These are phyloP conservation scores for Athrips mouffetella DNA, from an alignment of 2,888 invertebrate genomes.

Conservation along the genomic window DNA sequence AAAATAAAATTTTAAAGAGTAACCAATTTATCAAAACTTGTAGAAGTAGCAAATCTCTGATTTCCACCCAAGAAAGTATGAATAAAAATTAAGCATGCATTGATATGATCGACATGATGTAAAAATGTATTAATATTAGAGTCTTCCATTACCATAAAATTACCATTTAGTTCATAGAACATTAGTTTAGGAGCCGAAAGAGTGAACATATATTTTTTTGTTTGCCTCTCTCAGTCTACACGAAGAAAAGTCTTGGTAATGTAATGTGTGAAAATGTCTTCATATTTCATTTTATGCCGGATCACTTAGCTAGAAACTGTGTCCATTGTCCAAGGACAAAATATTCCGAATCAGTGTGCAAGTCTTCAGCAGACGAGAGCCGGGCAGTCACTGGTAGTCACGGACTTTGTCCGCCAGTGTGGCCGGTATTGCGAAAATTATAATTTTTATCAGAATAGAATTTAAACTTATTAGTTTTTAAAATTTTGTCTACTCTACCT, in stretches of 20 bases:
- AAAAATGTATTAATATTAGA: no score
- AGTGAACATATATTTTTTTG: conserved; percentile 7
- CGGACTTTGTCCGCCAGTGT: neutral
- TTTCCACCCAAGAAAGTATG: no score
- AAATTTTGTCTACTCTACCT: conserved; percentile 29
- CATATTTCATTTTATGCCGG: conserved; percentile 75
- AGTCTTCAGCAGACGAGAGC: no score
- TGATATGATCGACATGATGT: no score
- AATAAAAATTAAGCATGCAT: no score
- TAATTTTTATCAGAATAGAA: neutral
- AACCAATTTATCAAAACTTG: no score
- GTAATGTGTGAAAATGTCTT: conserved; percentile 75
- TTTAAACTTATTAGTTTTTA: conserved; percentile 15
- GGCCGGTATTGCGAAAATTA: neutral
- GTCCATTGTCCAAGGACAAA: conserved; percentile 40
- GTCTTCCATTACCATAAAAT: no score
- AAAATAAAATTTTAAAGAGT: no score
- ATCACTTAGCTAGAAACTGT: conserved; percentile 64
- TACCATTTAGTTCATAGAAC: no score
- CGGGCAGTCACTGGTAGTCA: no score
- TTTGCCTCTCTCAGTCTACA: conserved; percentile 38
- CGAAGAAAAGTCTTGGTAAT: conserved; percentile 67
- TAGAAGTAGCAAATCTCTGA: no score
- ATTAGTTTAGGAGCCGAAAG: neutral
- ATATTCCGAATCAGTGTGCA: neutral